Percentiles rank a stretch among this genome's conserved stretches.
Conservation (phyloP, 2,113 vertebrate species). For the Canis aureus region DNA sequence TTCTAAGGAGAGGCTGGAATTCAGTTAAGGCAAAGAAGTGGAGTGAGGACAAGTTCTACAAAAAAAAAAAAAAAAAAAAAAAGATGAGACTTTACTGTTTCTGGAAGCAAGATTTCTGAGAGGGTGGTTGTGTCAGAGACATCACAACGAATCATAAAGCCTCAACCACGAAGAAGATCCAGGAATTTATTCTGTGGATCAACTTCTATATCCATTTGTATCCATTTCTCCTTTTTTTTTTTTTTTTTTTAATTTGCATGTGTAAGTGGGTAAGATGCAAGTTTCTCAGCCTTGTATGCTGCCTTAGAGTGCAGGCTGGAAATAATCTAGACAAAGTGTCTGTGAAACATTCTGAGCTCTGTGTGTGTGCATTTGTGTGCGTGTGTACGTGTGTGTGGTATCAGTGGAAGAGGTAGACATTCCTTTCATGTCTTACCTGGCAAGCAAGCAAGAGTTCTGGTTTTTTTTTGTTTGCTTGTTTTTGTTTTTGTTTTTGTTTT, state of each 20-base stretch:
- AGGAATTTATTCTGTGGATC: not conserved
- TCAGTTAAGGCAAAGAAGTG: not conserved
- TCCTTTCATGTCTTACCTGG: not conserved
- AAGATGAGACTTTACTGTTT: not conserved
- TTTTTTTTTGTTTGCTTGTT: not conserved
- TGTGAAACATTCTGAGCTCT: not conserved
- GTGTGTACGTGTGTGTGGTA: not conserved
- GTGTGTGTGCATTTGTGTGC: not conserved
- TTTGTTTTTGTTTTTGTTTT: not conserved
- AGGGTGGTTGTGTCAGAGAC: not conserved
- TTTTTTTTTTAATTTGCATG: not conserved
- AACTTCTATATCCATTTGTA: too few relatives aligned
- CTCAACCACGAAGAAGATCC: not conserved
- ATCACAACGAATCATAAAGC: not conserved
- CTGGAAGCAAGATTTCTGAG: not conserved
- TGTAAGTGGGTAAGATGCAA: not conserved
- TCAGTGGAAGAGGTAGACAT: rapidly evolving
- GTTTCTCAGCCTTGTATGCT: not conserved
- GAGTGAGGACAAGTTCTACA: not conserved
- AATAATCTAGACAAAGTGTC: not conserved
- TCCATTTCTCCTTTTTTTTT: not conserved
- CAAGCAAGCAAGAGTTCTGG: not conserved
- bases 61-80: not conserved
- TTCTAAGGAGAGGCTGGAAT: not conserved
- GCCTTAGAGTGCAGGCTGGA: not conserved